A percentile compares a stretch with the other conserved stretches of the same genome.
phyloP scores from a whole-genome alignment of 2,113 vertebrate species.

The Pogona vitticeps region DNA sequence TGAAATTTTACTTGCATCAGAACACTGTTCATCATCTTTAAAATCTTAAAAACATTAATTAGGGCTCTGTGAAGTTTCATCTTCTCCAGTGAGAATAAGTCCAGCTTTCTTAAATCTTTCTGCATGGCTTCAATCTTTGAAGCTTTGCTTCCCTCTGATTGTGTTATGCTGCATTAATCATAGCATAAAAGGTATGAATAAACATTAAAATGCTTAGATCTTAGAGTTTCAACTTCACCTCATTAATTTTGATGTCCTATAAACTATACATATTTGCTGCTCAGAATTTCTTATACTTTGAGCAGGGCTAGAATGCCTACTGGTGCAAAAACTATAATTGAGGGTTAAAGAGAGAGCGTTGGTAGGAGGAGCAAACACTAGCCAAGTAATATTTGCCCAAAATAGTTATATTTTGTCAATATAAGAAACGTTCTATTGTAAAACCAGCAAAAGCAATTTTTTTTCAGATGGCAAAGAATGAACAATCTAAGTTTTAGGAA shows the following conservation, averaged over 20 bases:
- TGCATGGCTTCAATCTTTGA: slow-evolving; percentile 30
- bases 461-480: background rate
- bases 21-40: slow-evolving; percentile 31
- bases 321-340: background rate
- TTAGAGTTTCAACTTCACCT: slow-evolving; percentile 47
- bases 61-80: slow-evolving; percentile 30
- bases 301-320: background rate
- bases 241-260: slow-evolving; percentile 43
- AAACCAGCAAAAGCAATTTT: background rate
- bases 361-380: background rate
- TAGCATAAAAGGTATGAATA: slow-evolving; percentile 50
- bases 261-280: slow-evolving; percentile 22
- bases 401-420: background rate
- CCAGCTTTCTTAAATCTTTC: slow-evolving; percentile 40
- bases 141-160: slow-evolving; percentile 32
- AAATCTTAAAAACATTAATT: slow-evolving; percentile 51
- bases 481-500: background rate
- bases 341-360: background rate
- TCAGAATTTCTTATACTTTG: slow-evolving; percentile 29
- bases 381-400: background rate
- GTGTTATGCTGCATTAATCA: slow-evolving; percentile 43
- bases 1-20: slow-evolving; percentile 21
- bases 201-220: slow-evolving; percentile 38
- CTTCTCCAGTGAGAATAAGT: slow-evolving; percentile 51
- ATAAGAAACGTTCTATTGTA: background rate